Percentiles rank a stretch among this genome's conserved stretches.
Conservation (phyloP, 2,113 vertebrate species). For the Odontophorus gujanensis region DNA sequence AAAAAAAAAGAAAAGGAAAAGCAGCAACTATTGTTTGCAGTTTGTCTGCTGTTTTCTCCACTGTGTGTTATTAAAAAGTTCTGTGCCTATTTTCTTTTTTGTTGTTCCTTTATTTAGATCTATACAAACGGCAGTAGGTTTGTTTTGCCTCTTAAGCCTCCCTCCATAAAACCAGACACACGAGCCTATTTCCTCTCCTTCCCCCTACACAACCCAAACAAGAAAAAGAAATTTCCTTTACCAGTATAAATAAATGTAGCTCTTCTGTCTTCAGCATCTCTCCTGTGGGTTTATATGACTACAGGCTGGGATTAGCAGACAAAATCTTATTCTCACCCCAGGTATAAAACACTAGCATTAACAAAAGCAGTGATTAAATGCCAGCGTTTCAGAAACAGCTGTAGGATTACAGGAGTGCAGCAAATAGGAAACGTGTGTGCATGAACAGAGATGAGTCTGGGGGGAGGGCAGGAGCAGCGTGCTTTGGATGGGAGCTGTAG, state of each 20-base stretch:
- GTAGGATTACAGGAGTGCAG: neutral
- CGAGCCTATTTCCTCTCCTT: constrained; percentile 22
- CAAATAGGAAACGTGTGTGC: neutral
- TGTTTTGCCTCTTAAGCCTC: constrained; percentile 27
- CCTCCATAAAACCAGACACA: constrained; percentile 7
- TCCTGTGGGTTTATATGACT: neutral
- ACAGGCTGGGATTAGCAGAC: neutral
- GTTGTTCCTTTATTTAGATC: constrained; percentile 17
- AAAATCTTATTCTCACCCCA: neutral
- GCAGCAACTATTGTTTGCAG: neutral
- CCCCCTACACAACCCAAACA: neutral
- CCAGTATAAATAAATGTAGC: neutral
- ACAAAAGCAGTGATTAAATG: neutral
- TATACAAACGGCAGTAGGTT: constrained; percentile 1
- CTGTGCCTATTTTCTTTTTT: neutral
- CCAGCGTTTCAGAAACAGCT: neutral
- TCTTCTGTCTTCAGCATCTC: neutral
- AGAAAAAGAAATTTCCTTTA: constrained; percentile 28
- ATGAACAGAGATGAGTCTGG: neutral
- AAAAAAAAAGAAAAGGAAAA: constrained; percentile 6
- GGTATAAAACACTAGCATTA: neutral
- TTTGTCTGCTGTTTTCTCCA: neutral
- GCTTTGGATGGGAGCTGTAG: neutral
- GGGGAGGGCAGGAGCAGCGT: neutral
- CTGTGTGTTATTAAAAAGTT: neutral